Evolutionary conservation across 2,888 invertebrate genomes (phyloP).

Genomic region (Tridacna crocea): DNA sequence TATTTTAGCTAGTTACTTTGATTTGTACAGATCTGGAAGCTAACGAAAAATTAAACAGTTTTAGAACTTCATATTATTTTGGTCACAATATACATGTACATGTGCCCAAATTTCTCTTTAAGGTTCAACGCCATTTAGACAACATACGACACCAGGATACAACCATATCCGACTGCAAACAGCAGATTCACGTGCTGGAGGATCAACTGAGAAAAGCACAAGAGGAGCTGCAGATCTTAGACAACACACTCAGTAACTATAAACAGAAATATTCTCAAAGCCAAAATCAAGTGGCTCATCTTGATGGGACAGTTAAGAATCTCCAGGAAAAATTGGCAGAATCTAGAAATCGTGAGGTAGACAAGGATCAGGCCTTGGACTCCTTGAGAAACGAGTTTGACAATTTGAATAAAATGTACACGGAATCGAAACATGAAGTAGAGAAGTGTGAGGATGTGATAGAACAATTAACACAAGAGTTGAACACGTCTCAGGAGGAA

Average conservation of each 20-base stretch:
- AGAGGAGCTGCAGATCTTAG: slow-evolving; percentile 72
- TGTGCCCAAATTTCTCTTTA: slow-evolving; percentile 10
- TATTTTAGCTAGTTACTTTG: too few species aligned
- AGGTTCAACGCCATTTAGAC: slow-evolving; percentile 75
- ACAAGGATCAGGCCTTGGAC: slow-evolving; percentile 76
- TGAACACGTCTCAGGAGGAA: slow-evolving; percentile 78
- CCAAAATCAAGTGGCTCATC: slow-evolving; percentile 71
- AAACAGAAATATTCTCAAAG: slow-evolving; percentile 79
- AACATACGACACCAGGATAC: slow-evolving; percentile 75
- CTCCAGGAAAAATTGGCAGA: slow-evolving; percentile 80
- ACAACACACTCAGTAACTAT: slow-evolving; percentile 71
- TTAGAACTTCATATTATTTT: neutral
- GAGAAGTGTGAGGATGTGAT: slow-evolving; percentile 81
- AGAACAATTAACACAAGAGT: slow-evolving; percentile 80
- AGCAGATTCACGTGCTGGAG: slow-evolving; percentile 78
- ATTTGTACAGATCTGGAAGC: too few species aligned
- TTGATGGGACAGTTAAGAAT: slow-evolving; percentile 76
- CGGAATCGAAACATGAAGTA: slow-evolving; percentile 77
- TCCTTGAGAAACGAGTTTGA: slow-evolving; percentile 76
- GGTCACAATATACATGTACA: neutral
- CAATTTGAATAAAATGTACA: slow-evolving; percentile 75
- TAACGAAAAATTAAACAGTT: neutral
- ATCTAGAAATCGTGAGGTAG: slow-evolving; percentile 75
- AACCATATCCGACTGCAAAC: slow-evolving; percentile 73
- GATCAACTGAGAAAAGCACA: slow-evolving; percentile 73